Evolutionary conservation across 2,113 vertebrate species (phyloP).

Genomic region (zebrafish (Danio rerio)): GRCz12tu NC_133199.1:33295501-33296000

Average conservation of each 20-base stretch:
- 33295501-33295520: neutral
- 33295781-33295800: conserved; percentile 9
- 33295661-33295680: conserved; percentile 9
- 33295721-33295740: conserved; percentile 20
- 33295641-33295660: neutral
- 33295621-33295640: neutral
- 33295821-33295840: conserved; percentile 15
- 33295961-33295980: neutral
- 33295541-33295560: neutral
- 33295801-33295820: conserved; percentile 29
- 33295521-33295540: neutral
- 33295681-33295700: conserved; percentile 37
- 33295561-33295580: neutral
- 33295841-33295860: neutral
- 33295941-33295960: neutral
- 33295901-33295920: neutral
- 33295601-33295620: neutral
- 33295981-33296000: neutral
- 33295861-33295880: conserved; percentile 5
- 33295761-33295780: conserved; percentile 26
- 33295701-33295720: neutral
- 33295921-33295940: neutral
- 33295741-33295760: neutral
- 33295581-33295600: neutral
- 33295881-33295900: neutral